These are phyloP conservation scores for Ceyx margarethae DNA, from an alignment of 2,113 vertebrate genomes.

Conservation along the genomic window DNA sequence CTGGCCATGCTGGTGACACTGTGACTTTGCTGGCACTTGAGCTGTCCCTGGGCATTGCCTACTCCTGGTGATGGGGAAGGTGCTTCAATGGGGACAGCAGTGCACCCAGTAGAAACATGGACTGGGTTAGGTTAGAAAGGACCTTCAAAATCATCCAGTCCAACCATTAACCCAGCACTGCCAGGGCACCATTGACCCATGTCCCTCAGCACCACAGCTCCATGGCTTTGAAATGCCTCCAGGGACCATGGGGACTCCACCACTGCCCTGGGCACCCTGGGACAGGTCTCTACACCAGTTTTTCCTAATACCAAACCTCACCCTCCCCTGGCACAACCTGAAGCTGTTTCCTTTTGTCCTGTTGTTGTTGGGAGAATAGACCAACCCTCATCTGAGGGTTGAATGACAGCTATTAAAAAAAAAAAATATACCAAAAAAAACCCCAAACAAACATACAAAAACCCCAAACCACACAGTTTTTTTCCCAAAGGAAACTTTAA, in stretches of 20 bases:
- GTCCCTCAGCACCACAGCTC: background rate
- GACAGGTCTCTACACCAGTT: background rate
- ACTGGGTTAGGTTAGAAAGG: too few species aligned
- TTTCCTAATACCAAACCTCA: background rate
- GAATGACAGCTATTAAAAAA: background rate
- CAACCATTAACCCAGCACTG: background rate
- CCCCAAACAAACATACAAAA: too few species aligned
- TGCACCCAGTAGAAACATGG: background rate
- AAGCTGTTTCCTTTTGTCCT: background rate
- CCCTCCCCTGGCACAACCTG: background rate
- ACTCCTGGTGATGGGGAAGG: background rate
- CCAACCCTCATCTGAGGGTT: too few species aligned
- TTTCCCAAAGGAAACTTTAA: constrained; percentile 25
- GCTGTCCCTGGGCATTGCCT: background rate
- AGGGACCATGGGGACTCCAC: background rate
- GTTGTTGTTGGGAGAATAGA: too few species aligned
- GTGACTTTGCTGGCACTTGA: background rate
- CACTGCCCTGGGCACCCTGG: background rate
- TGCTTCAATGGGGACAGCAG: fast-evolving
- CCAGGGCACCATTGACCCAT: background rate
- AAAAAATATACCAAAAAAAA: too few species aligned
- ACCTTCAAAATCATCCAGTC: background rate
- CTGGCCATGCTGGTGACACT: background rate
- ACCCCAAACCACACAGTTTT: background rate
- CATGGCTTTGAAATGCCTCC: background rate